Evolutionary conservation across 2,888 invertebrate genomes (phyloP), one percentile per base, ranked within the genome.

Genomic region (Tenthredo notha): DNA sequence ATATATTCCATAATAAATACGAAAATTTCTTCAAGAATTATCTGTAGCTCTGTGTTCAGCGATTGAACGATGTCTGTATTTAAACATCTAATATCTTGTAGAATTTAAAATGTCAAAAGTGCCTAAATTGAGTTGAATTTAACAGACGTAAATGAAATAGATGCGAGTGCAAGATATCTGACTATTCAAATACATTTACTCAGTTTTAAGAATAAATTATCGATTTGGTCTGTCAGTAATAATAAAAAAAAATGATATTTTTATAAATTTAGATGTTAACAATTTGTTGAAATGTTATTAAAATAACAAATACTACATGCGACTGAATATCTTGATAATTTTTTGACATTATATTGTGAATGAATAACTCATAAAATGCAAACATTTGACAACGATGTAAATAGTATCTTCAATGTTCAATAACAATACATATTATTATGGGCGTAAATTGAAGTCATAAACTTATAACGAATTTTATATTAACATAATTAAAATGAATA

Each of bases 281-380:
- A 25, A 75, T 77, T 18, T 50, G 77, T 74, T 77, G 77, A 77
- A 29, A 47, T 77, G 77, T 77, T 54, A 77, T 77, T 77, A 10
- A n/a, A 33, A 50, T 77, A 77, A 77, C 77, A 54, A 29, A 50
- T 54, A 50, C 54, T 29, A 54, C 54, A 50, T 9, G 33, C 29
- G 18, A 77, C 29, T 54, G 54, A 54, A 50, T 29, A 54, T 29
- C 77, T 15, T 43, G 25, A 47, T 25, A 75, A 29, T 18, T 37
- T 70, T 33, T 37, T 4, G 29, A 75, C 25, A 75, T 47, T 50
- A 47, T 75, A 37, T 77, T 29, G n/a, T n/a, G 18, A 54, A 54
- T 33, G 33, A 33, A 77, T 74, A 74, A 77, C 6, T 77, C 29
- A 50, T 33, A 54, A 54, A 54, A 47, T 75, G 75, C 47, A 47